A percentile compares a stretch with the other conserved stretches of the same genome.
phyloP scores from a whole-genome alignment of 2,113 vertebrate genomes.

The Spilogale gracilis region DNA sequence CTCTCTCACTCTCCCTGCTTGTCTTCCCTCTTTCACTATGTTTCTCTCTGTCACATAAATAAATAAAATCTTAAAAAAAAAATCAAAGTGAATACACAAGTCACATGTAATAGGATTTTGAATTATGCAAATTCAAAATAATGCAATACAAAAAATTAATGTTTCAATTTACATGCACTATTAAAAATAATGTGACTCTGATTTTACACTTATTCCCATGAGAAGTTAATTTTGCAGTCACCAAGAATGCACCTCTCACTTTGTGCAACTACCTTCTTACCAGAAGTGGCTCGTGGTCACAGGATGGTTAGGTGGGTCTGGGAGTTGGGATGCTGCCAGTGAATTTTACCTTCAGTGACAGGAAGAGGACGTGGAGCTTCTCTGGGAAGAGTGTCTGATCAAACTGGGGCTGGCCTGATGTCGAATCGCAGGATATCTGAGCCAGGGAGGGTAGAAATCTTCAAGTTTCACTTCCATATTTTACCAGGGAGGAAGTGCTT shows the following conservation, averaged over 20 bases:
- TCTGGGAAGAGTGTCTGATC: not conserved
- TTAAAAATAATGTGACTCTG: not conserved
- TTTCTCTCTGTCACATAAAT: too few species aligned
- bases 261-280: not conserved
- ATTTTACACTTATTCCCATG: not conserved
- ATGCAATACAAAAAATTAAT: not conserved
- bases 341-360: not conserved
- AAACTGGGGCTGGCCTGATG: not conserved
- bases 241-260: not conserved
- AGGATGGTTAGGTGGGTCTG: not conserved
- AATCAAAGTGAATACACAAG: not conserved
- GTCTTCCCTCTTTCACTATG: too few species aligned
- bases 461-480: not conserved
- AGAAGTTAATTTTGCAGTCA: not conserved
- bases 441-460: not conserved
- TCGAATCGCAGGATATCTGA: not conserved
- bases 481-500: not conserved
- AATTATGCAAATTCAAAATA: not conserved
- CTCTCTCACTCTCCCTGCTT: too few species aligned
- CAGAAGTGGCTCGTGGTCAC: not conserved
- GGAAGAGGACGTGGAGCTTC: not conserved
- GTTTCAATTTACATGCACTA: not conserved
- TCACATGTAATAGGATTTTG: not conserved
- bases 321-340: rapidly evolving
- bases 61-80: not conserved